Conservation (phyloP, 1,140 invertebrate species). For the Maconellicoccus hirsutus region DNA sequence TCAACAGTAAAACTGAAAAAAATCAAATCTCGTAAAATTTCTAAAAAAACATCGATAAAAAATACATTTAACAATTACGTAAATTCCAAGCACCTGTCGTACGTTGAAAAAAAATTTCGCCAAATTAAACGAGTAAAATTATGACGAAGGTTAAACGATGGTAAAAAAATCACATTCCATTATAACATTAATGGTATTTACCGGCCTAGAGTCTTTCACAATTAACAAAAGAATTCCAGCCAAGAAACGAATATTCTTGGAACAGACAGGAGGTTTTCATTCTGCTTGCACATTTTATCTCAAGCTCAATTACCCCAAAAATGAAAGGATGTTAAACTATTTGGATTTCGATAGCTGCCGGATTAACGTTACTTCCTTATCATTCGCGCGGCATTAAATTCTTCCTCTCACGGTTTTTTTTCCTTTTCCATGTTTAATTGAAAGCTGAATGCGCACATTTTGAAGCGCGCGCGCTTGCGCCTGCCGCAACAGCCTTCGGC, state of each 20-base stretch:
- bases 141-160: neutral
- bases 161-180: neutral
- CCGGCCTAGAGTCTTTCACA: neutral
- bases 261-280: neutral
- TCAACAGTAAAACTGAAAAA: too few relatives aligned
- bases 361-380: conserved; percentile 21
- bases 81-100: too few relatives aligned
- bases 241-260: neutral
- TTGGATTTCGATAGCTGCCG: conserved; percentile 21
- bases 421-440: conserved; percentile 18
- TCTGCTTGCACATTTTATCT: neutral
- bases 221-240: conserved; percentile 9
- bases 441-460: conserved; percentile 21
- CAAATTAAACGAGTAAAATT: too few relatives aligned
- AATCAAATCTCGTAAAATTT: too few relatives aligned
- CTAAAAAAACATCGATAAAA: too few relatives aligned
- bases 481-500: conserved; percentile 1
- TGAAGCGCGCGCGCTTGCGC: conserved; percentile 3
- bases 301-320: conserved; percentile 19
- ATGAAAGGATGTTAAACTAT: conserved; percentile 17
- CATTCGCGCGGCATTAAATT: conserved; percentile 17
- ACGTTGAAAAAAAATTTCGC: too few relatives aligned
- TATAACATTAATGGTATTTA: neutral
- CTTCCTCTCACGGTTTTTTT: conserved; percentile 8
- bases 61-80: too few relatives aligned